Evolutionary conservation across 2,888 invertebrate genomes (phyloP), one percentile per base, ranked within the genome.

Genomic region (Diachrysia chrysitis): DNA sequence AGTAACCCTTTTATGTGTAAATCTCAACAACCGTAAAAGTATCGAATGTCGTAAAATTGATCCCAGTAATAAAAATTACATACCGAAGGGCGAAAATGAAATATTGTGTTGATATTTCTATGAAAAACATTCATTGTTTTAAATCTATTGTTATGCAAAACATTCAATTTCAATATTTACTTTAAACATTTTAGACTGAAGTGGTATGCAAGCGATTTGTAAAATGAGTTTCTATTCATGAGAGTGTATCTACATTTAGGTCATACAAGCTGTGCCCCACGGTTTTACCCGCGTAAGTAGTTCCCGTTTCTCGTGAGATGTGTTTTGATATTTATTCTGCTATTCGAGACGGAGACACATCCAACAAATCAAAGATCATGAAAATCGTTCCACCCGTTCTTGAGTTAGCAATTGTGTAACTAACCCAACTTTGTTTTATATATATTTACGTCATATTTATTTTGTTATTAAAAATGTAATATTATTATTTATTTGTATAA

Each of bases 11-110:
- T 91, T 89, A 92, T 88, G 87, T 87, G 90, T 88, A 88, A 89
- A 88, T 87, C 88, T 87, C 90, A 91, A 91, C 88, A 88, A 81
- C 90, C 90, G 90, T 93, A 92, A 93, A 92, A 91, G 92, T 92
- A 93, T 93, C 87, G 89, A 90, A 87, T 89, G 85, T 89, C 92
- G 87, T 93, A 93, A 93, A 92, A 89, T 92, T 91, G 87, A 92
- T 90, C 92, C 90, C 75, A 62, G 85, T 90, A 92, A 92, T 93
- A 92, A 93, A n/a, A 93, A 92, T 90, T 89, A 92, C 91, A 86
- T 83, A 86, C 85, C 89, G 85, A 89, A 89, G 87, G 89, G 88
- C 79, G 87, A 87, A 91, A 93, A 92, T 91, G 92, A 92, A 92
- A 92, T 91, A 92, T 90, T 87, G 85, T 85, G 81, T 81, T 78